These are phyloP conservation scores for Linnaemya tessellans DNA, from an alignment of 2,888 invertebrate species.

Conservation along the genomic window DNA sequence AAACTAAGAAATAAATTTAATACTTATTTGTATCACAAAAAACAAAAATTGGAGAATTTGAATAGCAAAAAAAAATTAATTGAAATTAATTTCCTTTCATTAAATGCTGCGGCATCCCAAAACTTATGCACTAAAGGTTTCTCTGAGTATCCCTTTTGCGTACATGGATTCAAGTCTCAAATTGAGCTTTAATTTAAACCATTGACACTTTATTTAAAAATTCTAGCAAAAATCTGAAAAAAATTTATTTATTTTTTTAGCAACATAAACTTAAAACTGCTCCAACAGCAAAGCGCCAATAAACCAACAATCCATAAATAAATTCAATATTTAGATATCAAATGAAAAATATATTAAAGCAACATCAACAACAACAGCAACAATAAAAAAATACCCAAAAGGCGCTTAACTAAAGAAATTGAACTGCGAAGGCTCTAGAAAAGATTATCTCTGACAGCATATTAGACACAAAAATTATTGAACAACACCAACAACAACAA, in stretches of 20 bases:
- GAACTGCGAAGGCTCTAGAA: constrained; percentile 25
- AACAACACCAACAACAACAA: constrained; percentile 23
- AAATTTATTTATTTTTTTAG: neutral
- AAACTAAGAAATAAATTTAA: too few species aligned
- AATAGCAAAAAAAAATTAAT: too few species aligned
- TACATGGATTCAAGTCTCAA: neutral
- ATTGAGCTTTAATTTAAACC: neutral
- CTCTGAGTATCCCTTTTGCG: too few species aligned
- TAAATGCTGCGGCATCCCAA: too few species aligned
- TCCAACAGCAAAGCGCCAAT: neutral
- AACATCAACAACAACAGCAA: neutral
- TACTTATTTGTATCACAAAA: too few species aligned
- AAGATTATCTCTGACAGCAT: constrained; percentile 67
- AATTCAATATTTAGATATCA: constrained; percentile 44
- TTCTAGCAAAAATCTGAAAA: neutral
- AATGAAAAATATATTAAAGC: constrained; percentile 7
- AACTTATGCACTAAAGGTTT: too few species aligned
- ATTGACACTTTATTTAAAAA: neutral
- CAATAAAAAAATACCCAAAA: constrained; percentile 7
- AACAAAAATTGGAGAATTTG: too few species aligned
- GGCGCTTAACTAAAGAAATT: constrained; percentile 13
- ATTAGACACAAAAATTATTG: constrained; percentile 68
- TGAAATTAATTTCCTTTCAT: too few species aligned
- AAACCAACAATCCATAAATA: constrained; percentile 30
- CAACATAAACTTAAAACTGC: neutral